These are phyloP conservation scores for Tetramorium alpestre DNA, from an alignment of 1,140 invertebrate genomes.

Conservation along the genomic window DNA sequence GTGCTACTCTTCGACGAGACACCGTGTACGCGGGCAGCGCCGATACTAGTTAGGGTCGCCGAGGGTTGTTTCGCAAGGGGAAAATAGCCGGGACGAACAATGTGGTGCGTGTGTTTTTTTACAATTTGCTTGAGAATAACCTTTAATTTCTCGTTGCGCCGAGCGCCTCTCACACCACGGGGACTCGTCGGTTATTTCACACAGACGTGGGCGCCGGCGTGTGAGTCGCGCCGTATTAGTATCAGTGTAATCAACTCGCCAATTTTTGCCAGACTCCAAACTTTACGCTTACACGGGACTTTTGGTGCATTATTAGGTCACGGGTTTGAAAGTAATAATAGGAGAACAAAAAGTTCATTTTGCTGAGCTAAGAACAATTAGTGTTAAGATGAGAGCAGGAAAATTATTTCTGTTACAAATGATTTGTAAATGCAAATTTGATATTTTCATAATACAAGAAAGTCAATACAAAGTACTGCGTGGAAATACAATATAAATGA, in stretches of 20 bases:
- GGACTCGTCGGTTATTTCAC: background rate
- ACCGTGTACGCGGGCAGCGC: constrained; percentile 29
- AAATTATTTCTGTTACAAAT: background rate
- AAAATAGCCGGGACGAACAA: constrained; percentile 59
- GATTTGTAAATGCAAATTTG: background rate
- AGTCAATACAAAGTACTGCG: background rate
- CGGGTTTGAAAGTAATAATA: background rate
- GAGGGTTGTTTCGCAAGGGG: constrained; percentile 67
- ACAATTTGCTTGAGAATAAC: constrained; percentile 69
- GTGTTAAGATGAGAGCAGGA: background rate
- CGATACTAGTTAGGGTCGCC: constrained; percentile 67
- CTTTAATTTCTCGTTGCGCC: constrained; percentile 65
- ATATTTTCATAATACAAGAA: background rate
- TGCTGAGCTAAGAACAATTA: constrained; percentile 29
- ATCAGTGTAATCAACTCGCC: constrained; percentile 40
- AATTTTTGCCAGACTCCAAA: constrained; percentile 15
- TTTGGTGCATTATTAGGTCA: constrained; percentile 28
- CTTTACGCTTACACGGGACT: constrained; percentile 17
- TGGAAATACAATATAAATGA: background rate
- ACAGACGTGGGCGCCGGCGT: background rate
- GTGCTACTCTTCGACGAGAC: constrained; percentile 57
- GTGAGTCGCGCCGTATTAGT: background rate
- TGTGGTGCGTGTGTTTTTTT: constrained; percentile 65
- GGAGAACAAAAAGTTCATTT: background rate
- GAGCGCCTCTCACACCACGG: constrained; percentile 41